phyloP scores from a whole-genome alignment of 2,113 vertebrate genomes.

The Gavia stellata region DNA sequence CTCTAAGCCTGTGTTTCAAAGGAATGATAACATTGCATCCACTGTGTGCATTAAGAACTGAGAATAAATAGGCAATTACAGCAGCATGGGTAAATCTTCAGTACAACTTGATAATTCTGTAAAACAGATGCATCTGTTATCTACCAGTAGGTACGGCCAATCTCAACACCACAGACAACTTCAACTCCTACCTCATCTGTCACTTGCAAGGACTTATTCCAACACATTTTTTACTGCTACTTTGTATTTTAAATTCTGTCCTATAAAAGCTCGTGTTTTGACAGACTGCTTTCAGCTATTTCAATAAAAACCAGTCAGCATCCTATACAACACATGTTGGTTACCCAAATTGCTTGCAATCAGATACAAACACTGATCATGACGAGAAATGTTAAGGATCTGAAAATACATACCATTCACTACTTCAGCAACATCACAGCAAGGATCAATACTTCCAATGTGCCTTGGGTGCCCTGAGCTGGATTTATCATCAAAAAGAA shows the following conservation, averaged over 20 bases:
- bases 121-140: not conserved
- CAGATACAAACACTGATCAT: not conserved
- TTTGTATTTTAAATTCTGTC: not conserved
- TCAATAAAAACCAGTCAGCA: not conserved
- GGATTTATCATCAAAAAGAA: conserved; percentile 89
- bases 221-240: not conserved
- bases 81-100: not conserved
- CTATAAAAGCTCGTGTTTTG: not conserved
- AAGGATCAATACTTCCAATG: conserved; percentile 96
- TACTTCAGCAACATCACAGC: conserved; percentile 90
- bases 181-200: not conserved
- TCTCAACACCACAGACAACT: not conserved
- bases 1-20: not conserved
- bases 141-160: not conserved
- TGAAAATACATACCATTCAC: conserved; percentile 81
- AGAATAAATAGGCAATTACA: not conserved
- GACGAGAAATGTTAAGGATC: not conserved
- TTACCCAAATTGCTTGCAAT: not conserved
- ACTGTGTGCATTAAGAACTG: not conserved
- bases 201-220: not conserved
- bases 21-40: not conserved
- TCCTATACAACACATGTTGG: not conserved
- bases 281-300: not conserved
- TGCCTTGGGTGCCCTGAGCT: conserved; percentile 89
- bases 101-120: not conserved